Conservation (phyloP, 2,113 vertebrate genomes). For the Saimiri boliviensis region DNA sequence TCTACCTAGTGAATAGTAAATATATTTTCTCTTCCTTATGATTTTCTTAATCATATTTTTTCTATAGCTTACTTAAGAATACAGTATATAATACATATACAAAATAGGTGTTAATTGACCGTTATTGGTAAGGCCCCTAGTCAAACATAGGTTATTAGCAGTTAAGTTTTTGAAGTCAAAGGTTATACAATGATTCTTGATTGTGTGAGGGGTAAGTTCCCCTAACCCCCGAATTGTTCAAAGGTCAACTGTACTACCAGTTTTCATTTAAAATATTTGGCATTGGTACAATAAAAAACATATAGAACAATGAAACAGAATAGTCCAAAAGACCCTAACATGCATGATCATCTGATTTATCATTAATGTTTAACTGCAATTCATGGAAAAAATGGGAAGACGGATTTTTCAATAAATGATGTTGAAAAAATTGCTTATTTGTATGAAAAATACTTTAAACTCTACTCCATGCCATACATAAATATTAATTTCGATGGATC, state of each 20-base stretch:
- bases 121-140: neutral
- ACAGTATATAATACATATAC: neutral
- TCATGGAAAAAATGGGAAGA: neutral
- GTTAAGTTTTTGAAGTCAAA: neutral
- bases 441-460: neutral
- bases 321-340: neutral
- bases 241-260: neutral
- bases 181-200: neutral
- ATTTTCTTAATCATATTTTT: neutral
- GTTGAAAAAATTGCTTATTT: neutral
- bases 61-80: neutral
- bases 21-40: neutral
- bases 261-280: neutral
- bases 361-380: neutral
- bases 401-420: constrained; percentile 10
- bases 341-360: neutral
- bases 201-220: neutral
- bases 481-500: neutral
- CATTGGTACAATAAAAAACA: neutral
- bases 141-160: neutral
- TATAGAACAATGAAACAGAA: neutral
- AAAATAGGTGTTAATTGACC: neutral
- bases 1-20: neutral
- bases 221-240: neutral
- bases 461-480: neutral